These are phyloP conservation scores for Cyrtorhinus lividipennis DNA, from an alignment of 1,140 invertebrate species.

Conservation along the genomic window DNA sequence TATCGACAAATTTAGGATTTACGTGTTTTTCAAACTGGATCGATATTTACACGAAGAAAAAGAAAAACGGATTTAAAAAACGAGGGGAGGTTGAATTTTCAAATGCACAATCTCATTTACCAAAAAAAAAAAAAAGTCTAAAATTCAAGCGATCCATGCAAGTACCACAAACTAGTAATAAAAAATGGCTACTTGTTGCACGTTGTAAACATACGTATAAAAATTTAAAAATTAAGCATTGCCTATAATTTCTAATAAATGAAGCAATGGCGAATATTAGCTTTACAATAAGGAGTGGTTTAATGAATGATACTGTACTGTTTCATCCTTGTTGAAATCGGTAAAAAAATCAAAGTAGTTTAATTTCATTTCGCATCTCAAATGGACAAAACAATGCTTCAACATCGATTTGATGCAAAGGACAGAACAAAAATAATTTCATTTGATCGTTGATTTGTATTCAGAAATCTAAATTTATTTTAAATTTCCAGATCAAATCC, in stretches of 20 bases:
- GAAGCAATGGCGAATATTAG: neutral
- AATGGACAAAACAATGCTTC: neutral
- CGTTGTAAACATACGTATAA: neutral
- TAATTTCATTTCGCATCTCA: slow-evolving; percentile 8
- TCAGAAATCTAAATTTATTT: neutral
- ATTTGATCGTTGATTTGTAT: too few relatives aligned
- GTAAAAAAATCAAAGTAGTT: neutral
- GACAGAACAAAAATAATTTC: too few relatives aligned
- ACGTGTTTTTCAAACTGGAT: slow-evolving; percentile 4
- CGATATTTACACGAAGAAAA: slow-evolving; percentile 8
- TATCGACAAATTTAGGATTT: neutral
- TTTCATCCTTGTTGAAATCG: slow-evolving; percentile 6
- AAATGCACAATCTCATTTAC: neutral
- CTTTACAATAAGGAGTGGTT: slow-evolving; percentile 1
- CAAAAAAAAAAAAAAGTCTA: neutral
- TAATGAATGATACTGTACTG: slow-evolving; percentile 1
- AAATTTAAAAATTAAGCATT: neutral
- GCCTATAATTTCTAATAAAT: slow-evolving; percentile 6
- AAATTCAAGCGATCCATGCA: slow-evolving; percentile 9
- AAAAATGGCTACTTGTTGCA: neutral
- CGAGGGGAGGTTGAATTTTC: too few relatives aligned
- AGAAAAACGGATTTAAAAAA: too few relatives aligned
- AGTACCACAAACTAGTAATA: slow-evolving; percentile 7
- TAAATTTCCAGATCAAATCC: neutral
- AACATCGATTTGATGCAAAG: neutral